A percentile compares a stretch with the other conserved stretches of the same genome.
Conservation (phyloP, 2,797 vertebrate species). For the Esox masquinongy region DNA sequence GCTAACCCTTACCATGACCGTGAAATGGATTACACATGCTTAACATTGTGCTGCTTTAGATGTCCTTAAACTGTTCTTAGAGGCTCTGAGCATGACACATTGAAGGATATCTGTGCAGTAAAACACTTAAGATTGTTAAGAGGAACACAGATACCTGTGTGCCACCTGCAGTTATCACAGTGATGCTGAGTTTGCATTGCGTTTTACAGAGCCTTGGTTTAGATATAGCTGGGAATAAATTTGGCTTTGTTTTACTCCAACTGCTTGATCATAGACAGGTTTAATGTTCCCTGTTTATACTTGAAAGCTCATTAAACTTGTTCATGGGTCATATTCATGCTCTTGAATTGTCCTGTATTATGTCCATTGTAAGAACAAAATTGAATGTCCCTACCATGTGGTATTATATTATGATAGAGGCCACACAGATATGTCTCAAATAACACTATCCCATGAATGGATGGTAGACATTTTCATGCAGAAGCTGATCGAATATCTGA, state of each 20-base stretch:
- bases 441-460: neutral
- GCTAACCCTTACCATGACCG: slow-evolving; percentile 21
- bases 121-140: neutral
- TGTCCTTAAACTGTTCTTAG: slow-evolving; percentile 15
- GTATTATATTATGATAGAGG: neutral
- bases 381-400: neutral
- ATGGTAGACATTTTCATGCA: neutral
- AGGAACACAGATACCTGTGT: slow-evolving; percentile 20
- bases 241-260: neutral
- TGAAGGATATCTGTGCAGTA: slow-evolving; percentile 38
- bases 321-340: neutral
- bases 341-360: neutral
- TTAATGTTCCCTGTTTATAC: neutral
- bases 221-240: neutral
- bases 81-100: slow-evolving; percentile 24
- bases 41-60: slow-evolving; percentile 16
- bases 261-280: neutral
- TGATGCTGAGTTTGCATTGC: slow-evolving; percentile 45
- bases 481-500: neutral
- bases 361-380: neutral
- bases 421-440: neutral
- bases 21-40: slow-evolving; percentile 29
- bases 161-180: slow-evolving; percentile 39
- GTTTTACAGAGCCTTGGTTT: slow-evolving; percentile 5
- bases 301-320: neutral